Evolutionary conservation across 2,797 vertebrate genomes (phyloP), one percentile per base, ranked within the genome.

Genomic region (Clamator glandarius): DNA sequence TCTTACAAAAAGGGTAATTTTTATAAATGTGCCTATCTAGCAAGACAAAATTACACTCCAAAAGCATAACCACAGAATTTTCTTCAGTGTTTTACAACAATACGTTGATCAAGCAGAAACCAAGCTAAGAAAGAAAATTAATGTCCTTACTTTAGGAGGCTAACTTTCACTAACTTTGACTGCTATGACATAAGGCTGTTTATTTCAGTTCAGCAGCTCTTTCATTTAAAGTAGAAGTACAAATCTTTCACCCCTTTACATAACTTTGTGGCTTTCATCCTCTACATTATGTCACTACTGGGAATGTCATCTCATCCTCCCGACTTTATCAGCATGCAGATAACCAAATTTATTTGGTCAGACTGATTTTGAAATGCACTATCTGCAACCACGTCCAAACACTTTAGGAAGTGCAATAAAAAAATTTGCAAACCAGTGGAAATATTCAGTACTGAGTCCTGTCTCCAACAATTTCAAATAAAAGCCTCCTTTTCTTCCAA

Each of bases 11-110:
- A 80, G 16, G 6, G 2, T 61, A 25, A 63, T 77, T 95, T 90
- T 89, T 80, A 89, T 87, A 89, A 83, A 93, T 46, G 41, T 33
- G 12, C 35, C 81, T 69, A 89, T 85, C 68, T 64, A 81, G 58
- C 33, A 29, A 35, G 82, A 50, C 28, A 92, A 92, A 95, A 88
- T n/a, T 28, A 78, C 91, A 86, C 54, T 44, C 46, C 42, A 63
- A 68, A 88, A 83, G 66, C 8, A 0, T 51, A 82, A 84, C 52
- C 26, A 16, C 3, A 79, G 66, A 54, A 95, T 91, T 88, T 93
- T 81, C 42, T 81, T 78, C 61, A 57, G 33, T 80, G 28, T 77
- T 91, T 82, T 73, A 52, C 1, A 8, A 70, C 24, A 88, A 76
- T 61, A 90, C 25, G 51, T 61, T 54, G 44, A 90, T 61, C 39